These are phyloP conservation scores for Beris chalybata DNA, from an alignment of 2,888 invertebrate species.

Conservation along the genomic window DNA sequence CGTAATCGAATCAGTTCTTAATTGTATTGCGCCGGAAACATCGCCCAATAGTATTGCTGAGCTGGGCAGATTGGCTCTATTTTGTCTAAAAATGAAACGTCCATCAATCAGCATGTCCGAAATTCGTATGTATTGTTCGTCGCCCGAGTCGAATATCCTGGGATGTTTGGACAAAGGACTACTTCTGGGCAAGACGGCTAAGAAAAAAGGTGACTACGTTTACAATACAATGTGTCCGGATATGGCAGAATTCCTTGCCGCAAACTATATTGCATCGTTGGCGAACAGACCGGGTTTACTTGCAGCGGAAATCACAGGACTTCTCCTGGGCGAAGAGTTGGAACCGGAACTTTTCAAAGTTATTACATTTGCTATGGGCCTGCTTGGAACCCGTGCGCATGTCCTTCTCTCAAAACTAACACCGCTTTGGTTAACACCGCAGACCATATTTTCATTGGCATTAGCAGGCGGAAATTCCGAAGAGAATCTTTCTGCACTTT, in stretches of 20 bases:
- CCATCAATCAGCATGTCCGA: constrained; percentile 59
- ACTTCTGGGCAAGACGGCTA: constrained; percentile 54
- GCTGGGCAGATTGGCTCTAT: constrained; percentile 59
- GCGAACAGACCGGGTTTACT: constrained; percentile 59
- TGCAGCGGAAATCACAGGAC: constrained; percentile 56
- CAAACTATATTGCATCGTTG: constrained; percentile 61
- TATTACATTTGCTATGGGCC: constrained; percentile 58
- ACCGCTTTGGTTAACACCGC: constrained; percentile 59
- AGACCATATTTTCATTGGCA: constrained; percentile 59
- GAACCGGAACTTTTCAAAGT: constrained; percentile 56
- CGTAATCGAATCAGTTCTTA: constrained; percentile 52
- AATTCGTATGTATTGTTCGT: constrained; percentile 56
- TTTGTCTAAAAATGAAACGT: constrained; percentile 57
- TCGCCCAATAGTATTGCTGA: constrained; percentile 54
- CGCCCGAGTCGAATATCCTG: constrained; percentile 53
- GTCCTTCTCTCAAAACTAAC: constrained; percentile 58
- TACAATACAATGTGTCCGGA: constrained; percentile 59
- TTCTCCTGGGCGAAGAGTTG: constrained; percentile 52
- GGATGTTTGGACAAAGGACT: constrained; percentile 57
- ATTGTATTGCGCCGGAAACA: constrained; percentile 50
- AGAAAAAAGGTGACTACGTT: constrained; percentile 54
- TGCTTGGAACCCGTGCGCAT: constrained; percentile 59
- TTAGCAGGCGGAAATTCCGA: constrained; percentile 60
- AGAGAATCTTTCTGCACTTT: constrained; percentile 59
- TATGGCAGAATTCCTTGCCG: constrained; percentile 60